Conservation (phyloP, 2,797 vertebrate species). For the Notolabrus celidotus region DNA sequence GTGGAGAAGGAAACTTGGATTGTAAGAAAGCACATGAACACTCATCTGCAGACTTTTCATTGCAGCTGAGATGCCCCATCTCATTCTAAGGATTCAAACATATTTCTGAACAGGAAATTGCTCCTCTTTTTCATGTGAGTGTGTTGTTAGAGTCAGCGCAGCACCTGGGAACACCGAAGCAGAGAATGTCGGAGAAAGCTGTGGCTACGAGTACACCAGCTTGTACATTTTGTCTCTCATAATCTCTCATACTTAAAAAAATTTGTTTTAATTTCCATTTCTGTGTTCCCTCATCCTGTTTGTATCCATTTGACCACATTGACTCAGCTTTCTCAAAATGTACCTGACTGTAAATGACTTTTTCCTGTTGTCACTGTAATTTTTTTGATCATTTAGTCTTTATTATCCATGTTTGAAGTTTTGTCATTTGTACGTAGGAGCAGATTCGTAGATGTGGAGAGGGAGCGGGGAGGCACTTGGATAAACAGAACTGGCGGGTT, state of each 20-base stretch:
- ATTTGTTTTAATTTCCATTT: constrained; percentile 57
- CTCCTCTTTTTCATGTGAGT: constrained; percentile 17
- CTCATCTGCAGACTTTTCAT: constrained; percentile 35
- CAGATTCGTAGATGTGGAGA: constrained; percentile 60
- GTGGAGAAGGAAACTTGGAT: constrained; percentile 12
- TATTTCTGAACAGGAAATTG: background rate
- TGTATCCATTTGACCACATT: constrained; percentile 60
- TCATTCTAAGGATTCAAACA: constrained; percentile 33
- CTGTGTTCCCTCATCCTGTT: constrained; percentile 49
- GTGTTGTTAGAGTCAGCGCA: constrained; percentile 75
- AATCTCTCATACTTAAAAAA: constrained; percentile 63
- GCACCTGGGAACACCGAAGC: constrained; percentile 62
- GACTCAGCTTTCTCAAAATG: constrained; percentile 73
- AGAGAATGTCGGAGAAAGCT: constrained; percentile 75
- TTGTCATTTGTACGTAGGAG: constrained; percentile 65
- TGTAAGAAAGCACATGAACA: constrained; percentile 50
- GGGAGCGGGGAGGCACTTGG: constrained; percentile 54
- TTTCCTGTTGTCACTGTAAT: constrained; percentile 69
- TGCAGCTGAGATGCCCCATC: constrained; percentile 39
- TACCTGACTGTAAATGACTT: constrained; percentile 77
- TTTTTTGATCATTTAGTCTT: constrained; percentile 66
- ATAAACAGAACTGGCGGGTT: constrained; percentile 51
- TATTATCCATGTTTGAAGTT: constrained; percentile 57
- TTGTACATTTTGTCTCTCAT: constrained; percentile 72
- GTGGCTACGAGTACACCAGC: constrained; percentile 64